Base-by-base conservation (phyloP, 2,113 vertebrate species). In the Vanacampus margaritifer region DNA sequence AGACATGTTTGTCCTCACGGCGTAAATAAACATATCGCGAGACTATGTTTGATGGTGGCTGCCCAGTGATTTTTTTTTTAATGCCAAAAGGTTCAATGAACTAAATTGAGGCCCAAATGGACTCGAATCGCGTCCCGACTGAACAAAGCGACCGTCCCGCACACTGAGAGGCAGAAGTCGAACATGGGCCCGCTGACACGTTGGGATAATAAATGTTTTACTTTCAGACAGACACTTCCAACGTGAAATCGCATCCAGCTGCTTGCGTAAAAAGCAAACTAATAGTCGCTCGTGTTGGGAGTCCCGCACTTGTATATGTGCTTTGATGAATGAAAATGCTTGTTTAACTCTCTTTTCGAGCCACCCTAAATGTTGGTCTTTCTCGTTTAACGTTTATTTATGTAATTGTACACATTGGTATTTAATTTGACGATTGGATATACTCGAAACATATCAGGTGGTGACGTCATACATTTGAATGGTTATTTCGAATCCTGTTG, bases 171-270 rank as follows among this genome's bases (percentile, higher is more conserved):
- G 45, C 69, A 68, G 78, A 85, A 76, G 62, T 86, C 86, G 86
- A 82, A 81, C n/a, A 86, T 83, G 84, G 85, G 85, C 82, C 91
- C 86, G 77, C 92, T 95, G 95, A 95, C 95, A 96, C 86, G 75
- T 82, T 79, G 69, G 80, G 86, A 89, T 89, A 89, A 96, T 95
- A 95, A 95, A 97, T 95, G 94, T 93, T 94, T 90, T 83, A 91
- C 95, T 95, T 95, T 98, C 95, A 97, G 93, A 95, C 92, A 94
- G 94, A 94, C 94, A 95, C 93, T 93, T 95, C 94, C 96, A 92
- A 95, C 93, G 95, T 97, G 95, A 97, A 96, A 97, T 95, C 94
- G 94, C 94, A 88, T 93, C 93, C 94, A 95, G 94, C 95, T 96
- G 95, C 93, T 93, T 93, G 93, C 95, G 93, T 94, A 95, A 89